phyloP scores from a whole-genome alignment of 1,140 invertebrate species.

The Pararge aegeria region DNA sequence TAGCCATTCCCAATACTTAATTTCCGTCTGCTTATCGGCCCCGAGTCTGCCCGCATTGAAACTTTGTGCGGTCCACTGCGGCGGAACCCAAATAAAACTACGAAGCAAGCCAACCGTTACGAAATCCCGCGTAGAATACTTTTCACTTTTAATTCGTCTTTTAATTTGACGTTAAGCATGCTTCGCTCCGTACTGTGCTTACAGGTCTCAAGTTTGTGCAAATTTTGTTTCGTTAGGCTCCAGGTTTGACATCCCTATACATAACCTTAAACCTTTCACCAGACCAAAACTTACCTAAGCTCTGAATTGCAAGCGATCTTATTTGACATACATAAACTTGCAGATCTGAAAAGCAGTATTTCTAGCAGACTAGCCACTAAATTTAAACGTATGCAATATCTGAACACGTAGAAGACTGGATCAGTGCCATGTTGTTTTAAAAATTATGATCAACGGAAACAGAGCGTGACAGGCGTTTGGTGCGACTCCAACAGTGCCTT shows the following conservation, averaged over 20 bases:
- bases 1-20: slow-evolving; percentile 10
- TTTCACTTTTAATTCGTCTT: slow-evolving; percentile 22
- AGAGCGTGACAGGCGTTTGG: slow-evolving; percentile 20
- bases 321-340: too few species aligned
- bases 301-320: too few species aligned
- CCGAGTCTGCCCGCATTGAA: slow-evolving; percentile 4
- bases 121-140: slow-evolving; percentile 30
- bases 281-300: too few species aligned
- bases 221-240: too few species aligned
- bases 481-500: slow-evolving; percentile 20
- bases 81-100: slow-evolving; percentile 34
- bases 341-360: too few species aligned
- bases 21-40: slow-evolving; percentile 8
- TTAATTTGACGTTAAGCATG: background rate
- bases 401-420: slow-evolving; percentile 9
- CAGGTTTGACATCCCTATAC: too few species aligned
- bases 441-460: slow-evolving; percentile 21
- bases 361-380: too few species aligned
- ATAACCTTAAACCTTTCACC: too few species aligned
- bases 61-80: slow-evolving; percentile 21
- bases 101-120: slow-evolving; percentile 26
- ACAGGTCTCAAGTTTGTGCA: too few species aligned
- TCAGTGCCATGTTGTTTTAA: slow-evolving; percentile 24
- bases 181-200: too few species aligned
- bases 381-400: background rate